Evolutionary conservation across 2,113 vertebrate genomes (phyloP), one percentile per base, ranked within the genome.

Genomic region (Tachycineta bicolor): DNA sequence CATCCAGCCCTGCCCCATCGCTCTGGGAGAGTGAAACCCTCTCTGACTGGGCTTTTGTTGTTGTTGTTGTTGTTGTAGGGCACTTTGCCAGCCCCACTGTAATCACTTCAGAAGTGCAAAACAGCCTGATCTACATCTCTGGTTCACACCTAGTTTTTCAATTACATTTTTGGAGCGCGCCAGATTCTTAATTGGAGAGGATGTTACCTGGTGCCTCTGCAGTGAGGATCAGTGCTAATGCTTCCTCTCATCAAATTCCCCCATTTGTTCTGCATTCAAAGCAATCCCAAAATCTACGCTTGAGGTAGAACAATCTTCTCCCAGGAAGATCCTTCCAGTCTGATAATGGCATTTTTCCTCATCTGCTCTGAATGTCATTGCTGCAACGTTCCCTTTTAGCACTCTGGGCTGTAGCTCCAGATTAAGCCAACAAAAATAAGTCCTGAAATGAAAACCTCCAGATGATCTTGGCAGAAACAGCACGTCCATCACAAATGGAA

Each of bases 401-500:
- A 3, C 53, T 33, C 60, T 17, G 47, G 23, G 69, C 56, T 79
- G 85, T 5, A 94, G 60, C 60, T 89, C 37, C 75, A 1, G n/a
- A 50, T 81, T 63, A 78, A 58, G 83, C 93, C 96, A 96, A 96
- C 56, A 92, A 80, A 96, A 95, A 96, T 90, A 81, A 63, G n/a
- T 34, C 69, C 76, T 90, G 60, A 93, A 95, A 82, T 84, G 76
- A 94, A 95, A 96, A 87, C 58, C 92, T 96, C 46, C 89, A 88
- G 88, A 95, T 71, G 80, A 95, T 90, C 90, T 81, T 95, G 93
- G 89, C 94, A 96, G 93, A 94, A 90, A 53, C 80, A 93, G 47
- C 92, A 75, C 1, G 26, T 87, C 94, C 92, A 92, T 95, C 96
- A 94, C 92, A 96, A 96, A 92, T 96, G 94, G 95, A 95, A 96